Evolutionary conservation across 2,113 vertebrate species (phyloP).

Genomic region (Sciurus niger): DNA sequence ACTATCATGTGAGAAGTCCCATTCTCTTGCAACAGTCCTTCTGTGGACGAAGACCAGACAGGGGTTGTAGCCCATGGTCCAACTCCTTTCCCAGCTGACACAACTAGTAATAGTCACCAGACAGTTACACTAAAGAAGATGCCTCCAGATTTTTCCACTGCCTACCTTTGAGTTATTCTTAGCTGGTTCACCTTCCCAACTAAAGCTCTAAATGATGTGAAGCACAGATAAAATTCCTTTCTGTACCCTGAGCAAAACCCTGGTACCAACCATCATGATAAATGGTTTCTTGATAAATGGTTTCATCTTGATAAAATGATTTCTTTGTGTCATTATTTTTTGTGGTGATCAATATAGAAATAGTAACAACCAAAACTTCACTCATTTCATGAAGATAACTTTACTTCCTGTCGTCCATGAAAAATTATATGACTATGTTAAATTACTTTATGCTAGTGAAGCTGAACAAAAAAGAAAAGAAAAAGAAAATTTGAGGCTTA

Average conservation of each 20-base stretch:
- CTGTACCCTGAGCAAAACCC: neutral
- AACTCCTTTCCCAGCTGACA: neutral
- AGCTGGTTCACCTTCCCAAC: neutral
- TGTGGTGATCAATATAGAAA: neutral
- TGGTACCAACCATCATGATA: neutral
- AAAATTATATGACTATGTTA: neutral
- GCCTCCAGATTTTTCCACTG: neutral
- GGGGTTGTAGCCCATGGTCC: neutral
- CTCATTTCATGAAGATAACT: neutral
- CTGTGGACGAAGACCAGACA: neutral
- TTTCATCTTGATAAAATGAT: neutral
- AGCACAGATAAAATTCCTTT: neutral
- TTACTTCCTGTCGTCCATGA: neutral
- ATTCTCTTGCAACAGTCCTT: neutral
- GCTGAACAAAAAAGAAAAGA: neutral
- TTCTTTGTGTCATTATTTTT: neutral
- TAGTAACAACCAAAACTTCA: neutral
- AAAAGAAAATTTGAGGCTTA: neutral
- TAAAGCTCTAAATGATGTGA: neutral
- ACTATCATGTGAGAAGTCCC: neutral
- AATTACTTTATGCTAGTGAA: constrained; percentile 23
- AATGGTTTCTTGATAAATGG: too few relatives aligned
- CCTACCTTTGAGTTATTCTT: neutral
- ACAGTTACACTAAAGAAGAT: neutral
- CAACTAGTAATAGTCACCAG: neutral